Evolutionary conservation across 2,888 invertebrate species (phyloP).

Genomic region (Rhamnusium bicolor): DNA sequence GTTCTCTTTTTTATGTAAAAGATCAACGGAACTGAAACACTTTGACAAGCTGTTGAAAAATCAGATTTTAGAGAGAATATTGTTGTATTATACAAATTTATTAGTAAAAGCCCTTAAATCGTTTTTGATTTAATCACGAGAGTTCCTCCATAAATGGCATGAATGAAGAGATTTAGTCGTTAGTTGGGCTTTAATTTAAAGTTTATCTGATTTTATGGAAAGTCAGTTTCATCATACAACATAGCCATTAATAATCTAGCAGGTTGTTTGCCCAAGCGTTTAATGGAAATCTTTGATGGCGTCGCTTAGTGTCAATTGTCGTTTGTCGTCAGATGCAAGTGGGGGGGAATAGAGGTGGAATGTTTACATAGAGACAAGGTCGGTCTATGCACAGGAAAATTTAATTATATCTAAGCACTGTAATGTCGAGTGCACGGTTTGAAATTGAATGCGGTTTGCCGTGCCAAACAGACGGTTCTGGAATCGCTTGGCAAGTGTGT

Average conservation of each 20-base stretch:
- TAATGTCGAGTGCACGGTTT: constrained; percentile 28
- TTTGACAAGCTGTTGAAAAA: constrained; percentile 11
- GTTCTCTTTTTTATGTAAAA: too few species aligned
- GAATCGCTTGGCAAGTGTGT: constrained; percentile 50
- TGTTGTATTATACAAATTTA: constrained; percentile 23
- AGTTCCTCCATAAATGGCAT: constrained; percentile 36
- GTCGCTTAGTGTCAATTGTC: constrained; percentile 62
- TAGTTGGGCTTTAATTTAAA: constrained; percentile 53
- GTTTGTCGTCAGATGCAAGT: constrained; percentile 27
- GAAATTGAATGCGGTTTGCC: constrained; percentile 64
- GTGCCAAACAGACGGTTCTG: constrained; percentile 54
- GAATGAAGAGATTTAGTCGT: constrained; percentile 47
- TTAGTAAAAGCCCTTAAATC: constrained; percentile 26
- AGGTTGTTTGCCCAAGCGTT: constrained; percentile 63
- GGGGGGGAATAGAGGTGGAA: constrained; percentile 48
- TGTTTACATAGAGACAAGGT: constrained; percentile 51
- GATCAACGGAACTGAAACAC: too few species aligned
- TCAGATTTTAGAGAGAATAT: constrained; percentile 12
- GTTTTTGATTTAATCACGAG: constrained; percentile 29
- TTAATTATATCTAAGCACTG: constrained; percentile 33
- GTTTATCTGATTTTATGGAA: constrained; percentile 60
- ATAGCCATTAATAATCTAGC: constrained; percentile 65
- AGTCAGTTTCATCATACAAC: constrained; percentile 64
- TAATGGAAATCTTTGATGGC: constrained; percentile 67
- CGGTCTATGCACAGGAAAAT: constrained; percentile 33